Base-by-base conservation (phyloP, 2,888 invertebrate species). In the Hypomecis atomaria region DNA sequence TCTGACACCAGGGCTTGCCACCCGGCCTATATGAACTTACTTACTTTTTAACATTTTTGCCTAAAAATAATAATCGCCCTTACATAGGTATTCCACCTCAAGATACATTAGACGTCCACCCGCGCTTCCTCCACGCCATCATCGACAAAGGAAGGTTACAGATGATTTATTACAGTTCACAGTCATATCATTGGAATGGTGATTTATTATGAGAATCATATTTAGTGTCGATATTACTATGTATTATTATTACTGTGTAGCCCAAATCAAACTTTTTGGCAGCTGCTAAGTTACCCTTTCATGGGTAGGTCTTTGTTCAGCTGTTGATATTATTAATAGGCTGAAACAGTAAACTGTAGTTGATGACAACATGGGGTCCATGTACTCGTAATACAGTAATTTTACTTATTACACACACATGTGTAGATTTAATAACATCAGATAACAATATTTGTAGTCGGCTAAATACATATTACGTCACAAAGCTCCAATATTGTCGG, bases 161-260 rank as follows among this genome's bases (percentile, higher is more conserved):
- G 53, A 50, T 59, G 64, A 64, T 64, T 50, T 64, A 64, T 64
- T 38, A 56, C 44, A 38, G 38, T 50, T 55, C 63, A 50, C n/a
- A n/a, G n/a, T n/a, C 48, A 64, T 54, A 64, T 55, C 54, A 63
- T 54, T 53, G 62, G 23, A 23, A 34, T 7, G 37, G 58, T 59
- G 63, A 63, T 63, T 63, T 63, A 63, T 63, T 42, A 49, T 40
- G 54, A 50, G 38, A 45, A 37, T 58, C 43, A 58, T 37, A 63
- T 63, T 58, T 38, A 54, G 48, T 63, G 54, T 47, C 47, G 57
- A 58, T 44, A 48, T 44, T 54, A 58, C 48, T 57, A 57, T 23
- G 9, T 34, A 11, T 45, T 0, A 53, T 40, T 23, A 52, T 37
- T 43, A 42, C 23, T 13, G 4, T 13, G 8, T 40, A 6, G 45